Evolutionary conservation across 2,113 vertebrate genomes (phyloP).

Genomic region (Pachycephala philippinensis): DNA sequence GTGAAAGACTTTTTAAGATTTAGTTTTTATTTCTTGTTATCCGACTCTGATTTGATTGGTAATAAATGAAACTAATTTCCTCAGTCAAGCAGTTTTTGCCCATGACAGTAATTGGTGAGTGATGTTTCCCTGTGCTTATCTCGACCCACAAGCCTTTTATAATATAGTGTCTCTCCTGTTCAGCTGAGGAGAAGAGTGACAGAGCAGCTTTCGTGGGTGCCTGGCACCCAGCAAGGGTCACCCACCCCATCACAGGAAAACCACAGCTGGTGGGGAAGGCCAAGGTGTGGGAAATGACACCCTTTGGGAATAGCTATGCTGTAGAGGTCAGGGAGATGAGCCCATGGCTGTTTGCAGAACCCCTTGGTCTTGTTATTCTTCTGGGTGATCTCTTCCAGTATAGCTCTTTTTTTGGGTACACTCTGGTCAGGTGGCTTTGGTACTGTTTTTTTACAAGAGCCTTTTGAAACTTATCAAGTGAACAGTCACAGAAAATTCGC

Average conservation of each 20-base stretch:
- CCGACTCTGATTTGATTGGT: not conserved
- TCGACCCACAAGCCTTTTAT: accelerated
- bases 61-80: not conserved
- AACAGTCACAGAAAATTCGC: not conserved
- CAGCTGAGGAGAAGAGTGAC: not conserved
- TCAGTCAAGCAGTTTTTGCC: not conserved
- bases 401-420: accelerated
- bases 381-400: not conserved
- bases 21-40: not conserved
- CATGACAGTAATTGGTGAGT: not conserved
- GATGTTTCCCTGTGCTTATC: not conserved
- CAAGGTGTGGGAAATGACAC: not conserved
- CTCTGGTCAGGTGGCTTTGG: not conserved
- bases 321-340: not conserved
- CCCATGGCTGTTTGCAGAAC: not conserved
- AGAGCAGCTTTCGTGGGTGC: not conserved
- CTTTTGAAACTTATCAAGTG: not conserved
- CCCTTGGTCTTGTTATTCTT: not conserved
- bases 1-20: not conserved
- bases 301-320: accelerated
- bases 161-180: not conserved
- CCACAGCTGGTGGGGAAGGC: not conserved
- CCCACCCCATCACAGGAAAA: not conserved
- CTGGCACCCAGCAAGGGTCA: not conserved
- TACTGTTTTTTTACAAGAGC: not conserved